phyloP scores from a whole-genome alignment of 2,797 vertebrate genomes.

The Hydrocynus forskahlii region DNA sequence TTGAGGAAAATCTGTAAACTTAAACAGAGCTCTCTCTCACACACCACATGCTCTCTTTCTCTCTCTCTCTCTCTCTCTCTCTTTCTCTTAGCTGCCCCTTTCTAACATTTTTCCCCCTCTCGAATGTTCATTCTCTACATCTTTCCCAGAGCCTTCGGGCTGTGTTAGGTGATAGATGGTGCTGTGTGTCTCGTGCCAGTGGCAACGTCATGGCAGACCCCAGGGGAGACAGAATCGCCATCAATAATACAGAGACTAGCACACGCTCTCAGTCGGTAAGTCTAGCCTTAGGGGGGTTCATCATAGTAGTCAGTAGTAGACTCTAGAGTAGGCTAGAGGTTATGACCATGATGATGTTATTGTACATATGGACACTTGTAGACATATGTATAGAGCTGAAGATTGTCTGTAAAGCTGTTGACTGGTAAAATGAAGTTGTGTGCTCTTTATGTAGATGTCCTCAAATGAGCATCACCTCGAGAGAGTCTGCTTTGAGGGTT shows the following conservation, averaged over 20 bases:
- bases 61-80: conserved; percentile 1
- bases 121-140: conserved; percentile 51
- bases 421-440: neutral
- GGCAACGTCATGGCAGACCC: conserved; percentile 44
- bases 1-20: conserved; percentile 29
- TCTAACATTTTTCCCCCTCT: neutral
- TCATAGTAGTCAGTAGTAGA: conserved; percentile 33
- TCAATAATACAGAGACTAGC: conserved; percentile 50
- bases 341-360: conserved; percentile 33
- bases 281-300: conserved; percentile 49
- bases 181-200: conserved; percentile 49
- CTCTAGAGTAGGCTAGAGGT: conserved; percentile 3
- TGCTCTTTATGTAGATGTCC: too few relatives aligned
- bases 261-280: conserved; percentile 40
- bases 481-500: neutral
- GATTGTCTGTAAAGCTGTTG: neutral
- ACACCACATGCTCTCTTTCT: neutral
- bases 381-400: neutral
- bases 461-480: neutral
- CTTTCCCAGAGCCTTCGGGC: conserved; percentile 57
- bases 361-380: conserved; percentile 19
- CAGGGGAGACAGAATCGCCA: conserved; percentile 41
- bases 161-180: conserved; percentile 55
- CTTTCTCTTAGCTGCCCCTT: neutral
- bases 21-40: neutral